Conservation (phyloP, 2,797 vertebrate genomes). For the Pristis pectinata region DNA sequence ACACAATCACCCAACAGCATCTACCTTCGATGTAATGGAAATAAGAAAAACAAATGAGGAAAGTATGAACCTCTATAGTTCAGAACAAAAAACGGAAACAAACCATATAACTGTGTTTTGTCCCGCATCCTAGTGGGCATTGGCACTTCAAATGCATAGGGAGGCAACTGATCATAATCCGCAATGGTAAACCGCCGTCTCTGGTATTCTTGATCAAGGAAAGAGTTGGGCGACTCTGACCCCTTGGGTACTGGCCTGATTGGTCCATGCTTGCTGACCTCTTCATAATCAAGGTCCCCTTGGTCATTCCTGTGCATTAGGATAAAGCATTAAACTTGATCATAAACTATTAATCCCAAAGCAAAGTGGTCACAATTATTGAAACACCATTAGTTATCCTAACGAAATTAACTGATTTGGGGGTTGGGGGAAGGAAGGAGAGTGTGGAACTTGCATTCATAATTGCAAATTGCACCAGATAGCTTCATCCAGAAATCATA, state of each 20-base stretch:
- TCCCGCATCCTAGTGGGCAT: constrained; percentile 71
- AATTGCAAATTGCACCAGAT: not conserved
- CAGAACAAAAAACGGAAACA: constrained; percentile 40
- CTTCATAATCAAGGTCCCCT: constrained; percentile 28
- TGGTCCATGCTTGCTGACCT: constrained; percentile 21
- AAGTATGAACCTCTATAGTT: not conserved
- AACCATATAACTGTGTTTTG: constrained; percentile 66
- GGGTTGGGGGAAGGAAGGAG: too few relatives aligned
- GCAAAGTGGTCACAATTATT: not conserved
- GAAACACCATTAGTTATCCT: not conserved
- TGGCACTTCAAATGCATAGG: constrained; percentile 55
- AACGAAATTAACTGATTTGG: not conserved
- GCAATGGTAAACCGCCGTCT: constrained; percentile 63
- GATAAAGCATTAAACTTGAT: constrained; percentile 37
- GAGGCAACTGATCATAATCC: constrained; percentile 60
- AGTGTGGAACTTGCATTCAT: constrained; percentile 6
- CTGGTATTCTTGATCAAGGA: constrained; percentile 69
- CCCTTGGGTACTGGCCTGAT: constrained; percentile 52
- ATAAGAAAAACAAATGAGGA: too few relatives aligned
- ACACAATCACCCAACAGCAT: not conserved
- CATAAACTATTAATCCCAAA: not conserved
- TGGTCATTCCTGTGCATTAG: constrained; percentile 39
- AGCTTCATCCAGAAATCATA: not conserved
- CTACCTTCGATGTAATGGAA: not conserved
- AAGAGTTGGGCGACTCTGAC: constrained; percentile 82